These are phyloP conservation scores for Drosophila murphyi DNA, from an alignment of 1,140 invertebrate genomes.

Conservation along the genomic window DNA sequence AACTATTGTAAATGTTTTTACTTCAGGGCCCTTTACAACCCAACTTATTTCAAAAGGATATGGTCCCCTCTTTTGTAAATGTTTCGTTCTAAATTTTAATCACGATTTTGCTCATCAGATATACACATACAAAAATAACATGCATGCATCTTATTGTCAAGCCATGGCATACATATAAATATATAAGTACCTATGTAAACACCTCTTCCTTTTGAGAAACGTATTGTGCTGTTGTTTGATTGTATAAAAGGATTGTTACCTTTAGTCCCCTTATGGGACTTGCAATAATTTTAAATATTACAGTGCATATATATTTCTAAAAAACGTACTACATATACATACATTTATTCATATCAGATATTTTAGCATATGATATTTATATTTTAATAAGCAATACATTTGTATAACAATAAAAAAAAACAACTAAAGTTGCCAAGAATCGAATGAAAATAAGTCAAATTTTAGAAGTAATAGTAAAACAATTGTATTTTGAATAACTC, in stretches of 20 bases:
- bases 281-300: conserved; percentile 57
- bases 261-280: conserved; percentile 34
- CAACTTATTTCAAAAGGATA: conserved; percentile 18
- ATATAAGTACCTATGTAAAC: conserved; percentile 48
- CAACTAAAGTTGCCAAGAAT: conserved; percentile 33
- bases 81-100: conserved; percentile 34
- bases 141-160: conserved; percentile 27
- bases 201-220: conserved; percentile 62
- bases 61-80: conserved; percentile 59
- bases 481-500: conserved; percentile 26
- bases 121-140: conserved; percentile 15
- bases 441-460: conserved; percentile 21
- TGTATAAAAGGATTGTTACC: conserved; percentile 35
- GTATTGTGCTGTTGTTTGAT: conserved; percentile 41
- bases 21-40: conserved; percentile 36
- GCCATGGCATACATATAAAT: conserved; percentile 26
- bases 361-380: conserved; percentile 64
- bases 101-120: conserved; percentile 35
- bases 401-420: conserved; percentile 34
- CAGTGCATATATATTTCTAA: conserved; percentile 32
- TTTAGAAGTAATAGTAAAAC: conserved; percentile 27
- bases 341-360: conserved; percentile 59
- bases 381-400: conserved; percentile 65
- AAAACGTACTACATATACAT: conserved; percentile 37
- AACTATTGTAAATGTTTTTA: conserved; percentile 53